These are phyloP conservation scores for Corvus cornix DNA, from an alignment of 2,113 vertebrate genomes.

Conservation along the genomic window DNA sequence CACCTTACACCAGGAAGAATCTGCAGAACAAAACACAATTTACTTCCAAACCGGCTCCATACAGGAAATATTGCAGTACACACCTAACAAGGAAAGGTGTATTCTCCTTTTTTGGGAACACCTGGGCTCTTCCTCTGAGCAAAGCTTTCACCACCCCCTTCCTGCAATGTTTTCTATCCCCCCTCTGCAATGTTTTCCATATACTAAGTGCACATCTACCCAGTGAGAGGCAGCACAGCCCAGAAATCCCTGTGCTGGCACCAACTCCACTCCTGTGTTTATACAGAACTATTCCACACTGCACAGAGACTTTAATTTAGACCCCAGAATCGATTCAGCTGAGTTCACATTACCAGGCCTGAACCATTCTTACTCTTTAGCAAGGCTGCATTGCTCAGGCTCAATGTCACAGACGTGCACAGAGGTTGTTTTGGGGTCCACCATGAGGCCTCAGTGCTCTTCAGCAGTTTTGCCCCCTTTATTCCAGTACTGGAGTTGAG, in stretches of 20 bases:
- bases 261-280: background rate
- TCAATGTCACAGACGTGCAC: background rate
- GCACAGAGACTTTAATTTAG: background rate
- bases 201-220: background rate
- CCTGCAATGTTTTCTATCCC: background rate
- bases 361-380: background rate
- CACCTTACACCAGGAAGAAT: background rate
- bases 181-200: background rate
- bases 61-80: background rate
- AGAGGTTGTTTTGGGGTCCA: background rate
- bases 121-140: background rate
- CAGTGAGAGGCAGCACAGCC: background rate
- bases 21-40: background rate
- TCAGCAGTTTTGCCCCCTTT: background rate
- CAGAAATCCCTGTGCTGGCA: background rate
- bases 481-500: background rate
- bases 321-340: background rate
- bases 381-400: background rate
- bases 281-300: background rate
- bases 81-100: background rate
- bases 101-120: background rate
- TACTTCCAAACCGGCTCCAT: background rate
- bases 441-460: background rate
- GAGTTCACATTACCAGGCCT: background rate
- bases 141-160: background rate